Percentiles rank a stretch among this genome's conserved stretches.
phyloP scores from a whole-genome alignment of 2,797 vertebrate species.

The Urocyon cinereoargenteus region DNA sequence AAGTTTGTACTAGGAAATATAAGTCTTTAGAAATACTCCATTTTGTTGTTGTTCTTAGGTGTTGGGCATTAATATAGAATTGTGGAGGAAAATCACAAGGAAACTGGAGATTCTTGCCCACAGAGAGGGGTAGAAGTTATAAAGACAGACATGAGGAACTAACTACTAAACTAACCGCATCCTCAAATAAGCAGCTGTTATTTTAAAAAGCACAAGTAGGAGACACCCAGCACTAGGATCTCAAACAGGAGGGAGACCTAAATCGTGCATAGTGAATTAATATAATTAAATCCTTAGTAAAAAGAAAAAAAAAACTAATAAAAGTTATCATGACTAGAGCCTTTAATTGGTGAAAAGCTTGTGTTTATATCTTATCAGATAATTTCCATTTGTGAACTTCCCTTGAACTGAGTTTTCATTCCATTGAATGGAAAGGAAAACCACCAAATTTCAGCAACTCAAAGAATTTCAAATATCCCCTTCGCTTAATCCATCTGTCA shows the following conservation, averaged over 20 bases:
- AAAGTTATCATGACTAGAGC: conserved; percentile 17
- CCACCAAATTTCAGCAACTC: not conserved
- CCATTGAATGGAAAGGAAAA: not conserved
- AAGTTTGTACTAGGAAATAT: not conserved
- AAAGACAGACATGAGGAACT: not conserved
- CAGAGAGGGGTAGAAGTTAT: not conserved
- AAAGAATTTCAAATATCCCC: not conserved
- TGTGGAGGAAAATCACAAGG: not conserved
- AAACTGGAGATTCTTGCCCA: not conserved
- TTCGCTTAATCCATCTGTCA: not conserved
- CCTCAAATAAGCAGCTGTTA: conserved; percentile 13
- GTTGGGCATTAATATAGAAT: not conserved
- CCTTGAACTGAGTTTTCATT: not conserved
- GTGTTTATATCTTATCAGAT: not conserved
- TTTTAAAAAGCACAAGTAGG: conserved; percentile 30
- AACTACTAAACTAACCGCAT: not conserved
- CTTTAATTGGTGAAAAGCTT: not conserved
- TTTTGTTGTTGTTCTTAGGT: not conserved
- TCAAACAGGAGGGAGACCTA: not conserved
- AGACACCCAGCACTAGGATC: not conserved
- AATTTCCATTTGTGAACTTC: conserved; percentile 19
- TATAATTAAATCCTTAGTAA: not conserved
- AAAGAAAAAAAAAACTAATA: not conserved
- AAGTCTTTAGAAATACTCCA: not conserved
- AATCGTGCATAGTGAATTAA: not conserved